These are phyloP conservation scores for Drosophila repletoides DNA, from an alignment of 1,140 invertebrate genomes.

Conservation along the genomic window DNA sequence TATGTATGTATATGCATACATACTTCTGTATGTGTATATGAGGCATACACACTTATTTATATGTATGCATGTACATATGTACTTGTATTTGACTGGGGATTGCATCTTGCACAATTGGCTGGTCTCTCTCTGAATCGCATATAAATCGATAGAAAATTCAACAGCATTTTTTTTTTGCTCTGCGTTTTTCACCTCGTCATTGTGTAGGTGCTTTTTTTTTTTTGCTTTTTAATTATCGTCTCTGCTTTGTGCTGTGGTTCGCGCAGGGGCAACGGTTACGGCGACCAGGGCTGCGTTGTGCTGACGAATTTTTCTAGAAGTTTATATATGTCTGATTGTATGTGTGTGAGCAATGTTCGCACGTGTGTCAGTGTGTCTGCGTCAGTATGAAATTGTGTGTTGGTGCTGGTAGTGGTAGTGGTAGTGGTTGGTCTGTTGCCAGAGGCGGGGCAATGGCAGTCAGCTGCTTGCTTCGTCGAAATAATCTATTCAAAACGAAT, in stretches of 20 bases:
- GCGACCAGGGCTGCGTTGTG: slow-evolving; percentile 56
- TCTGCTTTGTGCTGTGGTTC: slow-evolving; percentile 58
- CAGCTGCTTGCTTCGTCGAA: slow-evolving; percentile 53
- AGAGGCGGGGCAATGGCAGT: slow-evolving; percentile 18
- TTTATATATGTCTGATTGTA: slow-evolving; percentile 15
- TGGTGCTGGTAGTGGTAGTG: neutral
- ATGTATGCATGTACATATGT: neutral
- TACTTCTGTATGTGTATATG: no score
- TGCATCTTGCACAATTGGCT: slow-evolving; percentile 36
- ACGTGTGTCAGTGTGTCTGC: slow-evolving; percentile 17
- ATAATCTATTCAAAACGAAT: slow-evolving; percentile 14
- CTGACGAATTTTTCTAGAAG: slow-evolving; percentile 76
- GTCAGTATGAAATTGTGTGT: slow-evolving; percentile 6
- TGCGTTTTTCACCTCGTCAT: slow-evolving; percentile 51
- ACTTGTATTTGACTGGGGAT: slow-evolving; percentile 2
- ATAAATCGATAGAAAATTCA: slow-evolving; percentile 34
- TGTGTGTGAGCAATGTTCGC: slow-evolving; percentile 20
- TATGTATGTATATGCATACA: slow-evolving; percentile 1
- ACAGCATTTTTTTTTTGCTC: slow-evolving; percentile 42
- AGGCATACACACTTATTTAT: slow-evolving; percentile 7
- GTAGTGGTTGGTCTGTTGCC: slow-evolving; percentile 6
- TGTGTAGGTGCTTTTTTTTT: slow-evolving; percentile 42
- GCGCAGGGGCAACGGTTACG: slow-evolving; percentile 45
- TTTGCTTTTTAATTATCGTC: slow-evolving; percentile 46
- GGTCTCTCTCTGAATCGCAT: slow-evolving; percentile 6